phyloP scores from a whole-genome alignment of 2,113 vertebrate genomes.

The Colossoma macropomum region DNA sequence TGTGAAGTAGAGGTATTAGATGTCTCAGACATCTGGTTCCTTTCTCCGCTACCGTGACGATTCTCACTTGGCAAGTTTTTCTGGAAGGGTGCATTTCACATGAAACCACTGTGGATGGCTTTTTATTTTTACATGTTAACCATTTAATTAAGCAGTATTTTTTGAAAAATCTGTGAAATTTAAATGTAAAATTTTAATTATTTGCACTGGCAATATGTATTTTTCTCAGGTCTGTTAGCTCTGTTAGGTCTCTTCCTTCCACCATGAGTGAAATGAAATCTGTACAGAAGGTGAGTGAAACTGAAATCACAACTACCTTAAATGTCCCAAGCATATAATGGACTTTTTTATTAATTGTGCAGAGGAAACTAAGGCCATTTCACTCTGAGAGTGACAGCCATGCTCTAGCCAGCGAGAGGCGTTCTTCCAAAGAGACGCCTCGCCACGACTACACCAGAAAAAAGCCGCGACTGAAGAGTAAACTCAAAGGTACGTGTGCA shows the following conservation, averaged over 20 bases:
- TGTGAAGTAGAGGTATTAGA: too few relatives aligned
- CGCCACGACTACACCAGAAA: constrained; percentile 49
- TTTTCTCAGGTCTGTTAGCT: constrained; percentile 45
- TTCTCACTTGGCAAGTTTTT: too few relatives aligned
- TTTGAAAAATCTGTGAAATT: too few relatives aligned
- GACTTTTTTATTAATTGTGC: neutral
- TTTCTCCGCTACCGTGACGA: too few relatives aligned
- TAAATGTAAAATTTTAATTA: neutral
- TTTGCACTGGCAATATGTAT: neutral
- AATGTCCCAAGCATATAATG: neutral
- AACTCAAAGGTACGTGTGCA: constrained; percentile 45
- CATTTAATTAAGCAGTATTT: too few relatives aligned
- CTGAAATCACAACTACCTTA: neutral
- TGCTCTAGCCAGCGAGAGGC: neutral
- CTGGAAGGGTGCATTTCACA: too few relatives aligned
- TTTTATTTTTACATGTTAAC: too few relatives aligned
- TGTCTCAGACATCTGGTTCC: too few relatives aligned
- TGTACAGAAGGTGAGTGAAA: constrained; percentile 43
- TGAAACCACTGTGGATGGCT: too few relatives aligned
- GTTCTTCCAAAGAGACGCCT: neutral
- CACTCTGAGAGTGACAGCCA: constrained; percentile 25
- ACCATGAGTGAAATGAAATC: neutral
- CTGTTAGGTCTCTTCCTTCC: constrained; percentile 46
- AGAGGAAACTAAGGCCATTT: constrained; percentile 34
- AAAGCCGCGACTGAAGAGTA: constrained; percentile 46